Percentiles rank a stretch among this genome's conserved stretches.
phyloP scores from a whole-genome alignment of 2,797 vertebrate genomes.

The Anisognathus igniventris region DNA sequence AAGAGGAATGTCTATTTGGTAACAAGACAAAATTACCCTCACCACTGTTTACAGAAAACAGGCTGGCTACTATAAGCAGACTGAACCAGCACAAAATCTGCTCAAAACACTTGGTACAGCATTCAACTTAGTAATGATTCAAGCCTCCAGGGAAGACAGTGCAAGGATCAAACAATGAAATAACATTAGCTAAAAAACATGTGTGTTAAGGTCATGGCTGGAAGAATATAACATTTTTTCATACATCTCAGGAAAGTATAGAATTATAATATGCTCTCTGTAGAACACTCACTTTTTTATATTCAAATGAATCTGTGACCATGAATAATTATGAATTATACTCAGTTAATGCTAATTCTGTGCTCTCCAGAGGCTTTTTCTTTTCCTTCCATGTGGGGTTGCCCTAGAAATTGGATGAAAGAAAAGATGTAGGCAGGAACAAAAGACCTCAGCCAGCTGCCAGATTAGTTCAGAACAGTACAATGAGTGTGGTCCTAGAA shows the following conservation, averaged over 20 bases:
- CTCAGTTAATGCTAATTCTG: neutral
- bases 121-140: neutral
- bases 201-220: neutral
- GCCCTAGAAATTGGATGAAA: neutral
- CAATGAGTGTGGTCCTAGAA: neutral
- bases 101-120: neutral
- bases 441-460: conserved; percentile 13
- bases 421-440: neutral
- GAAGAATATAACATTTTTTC: neutral
- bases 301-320: neutral
- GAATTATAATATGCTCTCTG: neutral
- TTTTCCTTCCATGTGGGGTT: neutral
- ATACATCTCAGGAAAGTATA: neutral
- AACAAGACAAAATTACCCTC: neutral
- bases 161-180: neutral
- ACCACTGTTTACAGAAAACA: conserved; percentile 1
- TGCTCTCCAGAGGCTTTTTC: neutral
- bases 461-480: neutral
- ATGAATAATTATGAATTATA: neutral
- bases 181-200: neutral
- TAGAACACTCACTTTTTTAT: neutral
- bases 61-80: neutral
- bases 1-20: neutral
- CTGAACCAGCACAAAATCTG: neutral
- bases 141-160: neutral